Evolutionary conservation across 2,113 vertebrate genomes (phyloP), one percentile per base, ranked within the genome.

Genomic region (Anguilla japonica): DNA sequence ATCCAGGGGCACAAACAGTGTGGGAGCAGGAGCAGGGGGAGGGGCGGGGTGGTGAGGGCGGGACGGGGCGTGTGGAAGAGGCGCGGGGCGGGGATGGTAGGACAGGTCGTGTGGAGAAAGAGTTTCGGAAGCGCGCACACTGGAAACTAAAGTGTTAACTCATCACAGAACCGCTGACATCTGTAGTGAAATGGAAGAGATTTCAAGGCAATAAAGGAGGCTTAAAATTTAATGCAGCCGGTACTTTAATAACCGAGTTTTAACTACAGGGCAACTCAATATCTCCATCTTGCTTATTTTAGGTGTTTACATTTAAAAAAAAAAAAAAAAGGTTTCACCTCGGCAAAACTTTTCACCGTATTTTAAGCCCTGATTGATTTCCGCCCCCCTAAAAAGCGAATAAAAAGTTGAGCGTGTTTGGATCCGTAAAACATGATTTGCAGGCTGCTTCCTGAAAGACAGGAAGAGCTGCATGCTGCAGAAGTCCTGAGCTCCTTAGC

Each of bases 171-270:
- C 90, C 94, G 94, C 95, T 95, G 95, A 93, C 93, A 95, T 93
- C 92, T 90, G 8, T 0, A 81, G 91, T 93, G 92, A 94, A 96
- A 95, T 92, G 94, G 93, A 93, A 94, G 93, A 95, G 94, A 95
- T 95, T 94, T 94, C 93, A 94, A 92, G 94, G 91, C 94, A 94
- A 96, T 97, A 96, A 95, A 95, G 92, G 87, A 92, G 93, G 94
- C 92, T 96, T 95, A 96, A 95, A 96, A 96, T 95, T 95, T 94
- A 94, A 95, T 96, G 94, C 92, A 91, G 86, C 91, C 93, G 92
- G 92, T 92, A 90, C 92, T 94, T 93, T 93, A 94, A 93, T 94
- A 96, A 93, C 91, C 92, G 92, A 90, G 93, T 95, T 96, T 96
- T 95, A 96, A 96, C 95, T 93, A 93, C 90, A 41, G 92, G 93